These are phyloP conservation scores for Ormia ochracea DNA, from an alignment of 2,888 invertebrate genomes.

Conservation along the genomic window DNA sequence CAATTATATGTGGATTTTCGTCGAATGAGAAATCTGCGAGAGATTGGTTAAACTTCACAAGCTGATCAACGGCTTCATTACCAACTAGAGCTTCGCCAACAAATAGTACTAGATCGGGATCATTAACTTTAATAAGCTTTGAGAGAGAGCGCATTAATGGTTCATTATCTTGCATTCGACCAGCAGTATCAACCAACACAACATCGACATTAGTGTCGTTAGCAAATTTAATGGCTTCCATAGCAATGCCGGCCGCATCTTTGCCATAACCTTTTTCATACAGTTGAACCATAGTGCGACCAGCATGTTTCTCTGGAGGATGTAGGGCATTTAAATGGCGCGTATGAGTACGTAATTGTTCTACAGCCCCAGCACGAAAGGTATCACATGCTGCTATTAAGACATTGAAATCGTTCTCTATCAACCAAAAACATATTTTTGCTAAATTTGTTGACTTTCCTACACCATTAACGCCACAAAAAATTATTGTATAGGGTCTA, in stretches of 20 bases:
- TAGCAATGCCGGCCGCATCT: slow-evolving; percentile 98
- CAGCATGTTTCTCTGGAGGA: slow-evolving; percentile 84
- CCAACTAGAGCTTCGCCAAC: slow-evolving; percentile 99
- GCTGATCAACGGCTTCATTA: slow-evolving; percentile 99
- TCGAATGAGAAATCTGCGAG: slow-evolving; percentile 92
- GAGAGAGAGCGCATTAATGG: slow-evolving; percentile 98
- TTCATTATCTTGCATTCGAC: slow-evolving; percentile 99
- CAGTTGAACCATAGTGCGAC: slow-evolving; percentile 90
- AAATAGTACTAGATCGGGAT: slow-evolving; percentile 98
- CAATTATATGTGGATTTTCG: slow-evolving; percentile 92
- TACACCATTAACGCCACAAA: slow-evolving; percentile 99
- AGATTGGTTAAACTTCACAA: slow-evolving; percentile 99
- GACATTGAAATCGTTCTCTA: slow-evolving; percentile 96
- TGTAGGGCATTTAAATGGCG: slow-evolving; percentile 95
- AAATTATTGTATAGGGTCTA: slow-evolving; percentile 96
- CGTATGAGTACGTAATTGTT: slow-evolving; percentile 96
- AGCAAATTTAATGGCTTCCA: slow-evolving; percentile 96
- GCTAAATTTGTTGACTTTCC: slow-evolving; percentile 99
- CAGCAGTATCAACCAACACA: slow-evolving; percentile 98
- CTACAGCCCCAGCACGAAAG: slow-evolving; percentile 99
- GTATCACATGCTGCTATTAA: slow-evolving; percentile 99
- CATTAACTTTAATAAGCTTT: slow-evolving; percentile 97
- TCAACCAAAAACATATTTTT: slow-evolving; percentile 99
- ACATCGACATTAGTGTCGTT: slow-evolving; percentile 89
- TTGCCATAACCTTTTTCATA: slow-evolving; percentile 99